Evolutionary conservation across 2,888 invertebrate species (phyloP), one percentile per base, ranked within the genome.

Genomic region (Argyra leucocephala): DNA sequence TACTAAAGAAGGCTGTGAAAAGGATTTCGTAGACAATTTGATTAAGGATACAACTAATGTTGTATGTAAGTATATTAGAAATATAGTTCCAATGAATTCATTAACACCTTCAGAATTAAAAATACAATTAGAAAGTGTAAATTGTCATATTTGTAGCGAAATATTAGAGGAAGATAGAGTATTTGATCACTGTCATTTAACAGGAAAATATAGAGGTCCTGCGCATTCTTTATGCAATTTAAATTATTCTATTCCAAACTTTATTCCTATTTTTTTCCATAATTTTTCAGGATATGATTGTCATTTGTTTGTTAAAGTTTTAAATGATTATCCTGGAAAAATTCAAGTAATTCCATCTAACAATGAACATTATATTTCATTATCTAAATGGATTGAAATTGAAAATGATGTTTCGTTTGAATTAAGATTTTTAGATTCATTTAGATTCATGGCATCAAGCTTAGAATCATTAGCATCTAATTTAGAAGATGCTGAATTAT

Each of bases 301-400:
- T 3, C 74, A 75, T 69, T 71, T 73, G 15, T 71, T 74, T 36
- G 70, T 75, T 21, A 58, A 58, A 58, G 58, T 71, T 24, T 68
- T 74, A 7, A 21, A 3, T 7, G 12, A 21, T 10, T 21, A 7
- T 58, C 58, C 58, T 10, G 58, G 58, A 3, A 22, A 58, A 22
- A 65, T 72, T 10, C 31, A 68, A 10, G 64, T 73, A 4, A 72
- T 74, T 58, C 70, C 73, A 73, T n/a, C n/a, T n/a, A 70, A n/a
- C 61, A 72, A 73, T 65, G 73, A 74, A 69, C 70, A 68, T 68
- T 74, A 73, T 65, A 73, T 74, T 26, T 73, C 73, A n/a, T 73
- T 75, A 65, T 67, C 71, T 21, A 75, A 74, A 69, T 12, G 63
- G 6, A 21, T 71, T 60, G 63, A 66, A 37, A 15, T 37, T 15